Percentiles rank a stretch among this genome's conserved stretches.
These are phyloP conservation scores for Lonchura striata DNA, from an alignment of 2,113 vertebrate genomes.

Conservation along the genomic window DNA sequence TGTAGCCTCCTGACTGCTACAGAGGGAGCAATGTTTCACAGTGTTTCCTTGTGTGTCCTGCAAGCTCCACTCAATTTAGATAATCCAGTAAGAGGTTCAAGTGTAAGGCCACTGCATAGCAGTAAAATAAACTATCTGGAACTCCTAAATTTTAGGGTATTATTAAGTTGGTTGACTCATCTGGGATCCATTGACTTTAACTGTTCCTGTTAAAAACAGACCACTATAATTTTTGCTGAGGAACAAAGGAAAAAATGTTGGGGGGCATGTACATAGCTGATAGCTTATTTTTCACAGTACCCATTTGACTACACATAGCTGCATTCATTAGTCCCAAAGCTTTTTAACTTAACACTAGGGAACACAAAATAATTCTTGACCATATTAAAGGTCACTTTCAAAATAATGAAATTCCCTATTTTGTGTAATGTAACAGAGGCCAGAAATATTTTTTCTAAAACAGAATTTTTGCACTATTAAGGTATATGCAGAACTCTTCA, in stretches of 20 bases:
- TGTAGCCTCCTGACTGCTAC: background rate
- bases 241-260: background rate
- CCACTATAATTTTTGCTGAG: background rate
- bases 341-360: background rate
- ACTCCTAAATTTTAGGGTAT: background rate
- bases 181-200: conserved; percentile 11
- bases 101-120: background rate
- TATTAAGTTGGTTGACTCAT: background rate
- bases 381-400: background rate
- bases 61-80: background rate
- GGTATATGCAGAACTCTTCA: background rate
- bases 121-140: conserved; percentile 23
- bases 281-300: background rate
- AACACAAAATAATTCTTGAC: background rate
- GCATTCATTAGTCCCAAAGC: background rate
- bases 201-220: background rate
- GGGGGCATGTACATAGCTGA: background rate
- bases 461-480: background rate
- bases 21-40: background rate
- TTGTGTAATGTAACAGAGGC: background rate
- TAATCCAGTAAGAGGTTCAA: background rate
- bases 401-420: background rate
- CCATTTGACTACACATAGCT: background rate
- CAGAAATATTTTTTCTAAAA: background rate
- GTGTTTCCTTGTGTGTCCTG: background rate